Base-by-base conservation (phyloP, 2,797 vertebrate genomes). In the Artibeus jamaicensis region DNA sequence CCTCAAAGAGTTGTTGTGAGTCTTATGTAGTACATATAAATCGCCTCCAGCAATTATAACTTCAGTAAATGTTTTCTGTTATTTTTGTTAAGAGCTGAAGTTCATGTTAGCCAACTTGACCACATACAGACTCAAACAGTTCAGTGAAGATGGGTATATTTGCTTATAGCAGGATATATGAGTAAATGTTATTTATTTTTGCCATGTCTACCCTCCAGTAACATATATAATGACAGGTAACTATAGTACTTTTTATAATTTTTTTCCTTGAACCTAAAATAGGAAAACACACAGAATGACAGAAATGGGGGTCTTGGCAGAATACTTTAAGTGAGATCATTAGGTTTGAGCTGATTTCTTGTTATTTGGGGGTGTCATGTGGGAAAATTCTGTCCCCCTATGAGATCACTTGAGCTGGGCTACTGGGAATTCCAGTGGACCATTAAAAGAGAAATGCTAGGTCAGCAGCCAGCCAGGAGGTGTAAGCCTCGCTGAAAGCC, bases 381-480 rank as follows among this genome's bases (percentile, higher is more conserved):
- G 29, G 79, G n/a, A 84, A 34, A 89, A 95, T 68, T 96, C 19
- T 73, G 12, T 53, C 53, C 93, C 19, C 46, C 48, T 67, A 2
- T 77, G 59, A 93, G 42, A 81, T 79, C 68, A 65, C 39, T 67
- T 86, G 48, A 79, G 50, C 42, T 83, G 42, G 21, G n/a, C n/a
- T 88, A 94, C 71, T 89, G 50, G 77, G 77, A 65, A 73, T 92
- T 92, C 19, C 62, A 94, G 85, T 96, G 85, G 18, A 90, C 39
- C 19, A 37, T 29, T 65, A 94, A 78, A 89, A 68, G 55, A 94
- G 94, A 73, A 82, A 71, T 96, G 1, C 89, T 95, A 97, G 2
- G 91, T 95, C 67, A 89, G 53, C 26, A 89, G 91, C n/a, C 81
- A 97, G 91, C 90, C 92, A 93, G 86, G 82, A 97, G 93, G 68